phyloP scores from a whole-genome alignment of 2,888 invertebrate genomes.

The Drosophila prostipennis region DNA sequence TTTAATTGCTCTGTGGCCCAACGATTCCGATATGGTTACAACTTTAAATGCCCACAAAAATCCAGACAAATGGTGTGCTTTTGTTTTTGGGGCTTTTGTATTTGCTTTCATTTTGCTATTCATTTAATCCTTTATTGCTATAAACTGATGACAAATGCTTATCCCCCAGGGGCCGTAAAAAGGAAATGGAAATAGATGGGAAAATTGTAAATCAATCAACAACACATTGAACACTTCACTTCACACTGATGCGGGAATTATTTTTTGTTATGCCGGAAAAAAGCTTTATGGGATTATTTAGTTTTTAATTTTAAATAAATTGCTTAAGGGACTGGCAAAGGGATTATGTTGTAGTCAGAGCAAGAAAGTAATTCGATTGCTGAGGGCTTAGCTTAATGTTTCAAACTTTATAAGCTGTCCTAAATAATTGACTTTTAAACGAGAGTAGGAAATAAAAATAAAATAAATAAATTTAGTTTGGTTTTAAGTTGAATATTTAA shows the following conservation, averaged over 20 bases:
- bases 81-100: slow-evolving; percentile 8
- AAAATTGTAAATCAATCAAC: slow-evolving; percentile 42
- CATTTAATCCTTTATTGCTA: slow-evolving; percentile 34
- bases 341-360: not conserved
- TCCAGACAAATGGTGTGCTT: slow-evolving; percentile 20
- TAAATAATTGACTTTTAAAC: slow-evolving; percentile 4
- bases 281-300: slow-evolving; percentile 15
- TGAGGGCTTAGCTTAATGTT: slow-evolving; percentile 1
- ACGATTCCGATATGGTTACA: slow-evolving; percentile 3
- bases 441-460: no score
- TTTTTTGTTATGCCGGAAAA: slow-evolving; percentile 4
- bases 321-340: slow-evolving; percentile 1
- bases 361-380: not conserved
- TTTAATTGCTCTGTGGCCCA: slow-evolving; percentile 29
- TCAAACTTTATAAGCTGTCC: not conserved
- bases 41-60: slow-evolving; percentile 10
- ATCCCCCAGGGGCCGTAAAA: slow-evolving; percentile 19
- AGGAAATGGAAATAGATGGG: slow-evolving; percentile 20
- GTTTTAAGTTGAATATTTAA: not conserved
- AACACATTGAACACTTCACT: slow-evolving; percentile 25
- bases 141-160: slow-evolving; percentile 39
- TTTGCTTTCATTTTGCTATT: slow-evolving; percentile 28
- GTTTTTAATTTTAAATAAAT: slow-evolving; percentile 29
- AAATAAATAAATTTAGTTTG: not conserved
- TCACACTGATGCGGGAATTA: slow-evolving; percentile 1